phyloP scores from a whole-genome alignment of 2,797 vertebrate genomes.

The Sebastes taczanowskii region DNA sequence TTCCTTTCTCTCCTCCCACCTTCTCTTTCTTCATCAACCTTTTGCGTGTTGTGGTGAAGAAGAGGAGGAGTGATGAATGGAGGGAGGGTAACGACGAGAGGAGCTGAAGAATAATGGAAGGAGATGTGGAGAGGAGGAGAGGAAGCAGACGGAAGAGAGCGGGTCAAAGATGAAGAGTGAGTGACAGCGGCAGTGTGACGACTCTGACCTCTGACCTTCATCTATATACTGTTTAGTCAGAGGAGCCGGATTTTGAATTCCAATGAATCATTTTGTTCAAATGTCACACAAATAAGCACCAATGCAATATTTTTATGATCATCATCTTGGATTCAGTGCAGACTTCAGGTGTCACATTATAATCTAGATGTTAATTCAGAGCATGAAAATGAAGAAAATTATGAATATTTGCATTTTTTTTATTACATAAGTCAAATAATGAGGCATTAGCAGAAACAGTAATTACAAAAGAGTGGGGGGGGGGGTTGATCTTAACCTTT shows the following conservation, averaged over 20 bases:
- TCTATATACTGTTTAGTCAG: neutral
- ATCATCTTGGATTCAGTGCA: neutral
- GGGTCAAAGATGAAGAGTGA: constrained; percentile 1
- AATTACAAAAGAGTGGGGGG: neutral
- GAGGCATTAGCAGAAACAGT: neutral
- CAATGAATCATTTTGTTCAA: neutral
- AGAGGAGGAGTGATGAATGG: neutral
- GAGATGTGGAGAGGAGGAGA: neutral
- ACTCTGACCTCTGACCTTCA: constrained; percentile 34
- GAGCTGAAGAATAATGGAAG: neutral
- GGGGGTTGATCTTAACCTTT: constrained; percentile 32
- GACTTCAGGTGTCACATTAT: neutral
- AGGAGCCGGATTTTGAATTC: neutral
- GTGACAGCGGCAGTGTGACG: neutral
- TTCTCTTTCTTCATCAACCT: constrained; percentile 20
- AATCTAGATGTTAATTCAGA: neutral
- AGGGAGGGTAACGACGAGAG: neutral
- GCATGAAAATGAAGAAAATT: neutral
- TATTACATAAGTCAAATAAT: constrained; percentile 5
- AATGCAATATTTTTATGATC: neutral
- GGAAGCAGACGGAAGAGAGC: neutral
- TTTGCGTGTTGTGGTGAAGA: constrained; percentile 1
- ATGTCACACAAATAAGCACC: neutral
- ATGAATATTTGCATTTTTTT: no score
- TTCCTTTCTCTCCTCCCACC: constrained; percentile 26